These are phyloP conservation scores for Zoroaster sp. DNA, from an alignment of 53 echinoderm and acorn worm genomes.

Conservation along the genomic window DNA sequence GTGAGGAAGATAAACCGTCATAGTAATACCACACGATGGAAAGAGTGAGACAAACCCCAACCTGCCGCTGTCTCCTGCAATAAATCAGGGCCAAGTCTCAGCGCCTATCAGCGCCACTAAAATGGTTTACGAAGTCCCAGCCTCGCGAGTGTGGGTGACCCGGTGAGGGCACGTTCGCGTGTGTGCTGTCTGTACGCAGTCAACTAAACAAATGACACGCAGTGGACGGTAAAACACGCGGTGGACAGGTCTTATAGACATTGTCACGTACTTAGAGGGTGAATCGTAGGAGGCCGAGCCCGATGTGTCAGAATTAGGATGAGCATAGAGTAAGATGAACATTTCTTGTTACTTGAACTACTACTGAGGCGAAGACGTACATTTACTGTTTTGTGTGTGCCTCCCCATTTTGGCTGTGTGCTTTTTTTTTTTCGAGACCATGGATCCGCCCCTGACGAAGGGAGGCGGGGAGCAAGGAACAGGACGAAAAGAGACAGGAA, in stretches of 20 bases:
- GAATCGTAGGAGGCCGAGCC: background rate
- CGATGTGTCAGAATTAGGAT: no score
- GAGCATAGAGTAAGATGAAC: no score
- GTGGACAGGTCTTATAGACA: background rate
- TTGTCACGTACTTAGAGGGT: background rate
- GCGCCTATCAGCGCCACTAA: background rate
- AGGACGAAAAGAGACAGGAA: no score
- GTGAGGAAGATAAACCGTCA: background rate
- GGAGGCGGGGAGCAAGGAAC: no score
- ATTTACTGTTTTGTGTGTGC: no score
- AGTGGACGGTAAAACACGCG: background rate
- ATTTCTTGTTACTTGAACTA: no score
- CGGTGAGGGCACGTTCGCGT: constrained; percentile 24
- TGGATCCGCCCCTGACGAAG: no score
- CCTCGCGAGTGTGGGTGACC: constrained; percentile 9
- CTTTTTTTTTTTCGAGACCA: no score
- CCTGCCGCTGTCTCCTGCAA: background rate
- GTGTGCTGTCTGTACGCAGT: background rate
- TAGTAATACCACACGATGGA: background rate
- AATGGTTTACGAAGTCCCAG: background rate
- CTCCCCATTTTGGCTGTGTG: no score
- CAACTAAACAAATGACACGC: background rate
- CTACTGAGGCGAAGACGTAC: no score
- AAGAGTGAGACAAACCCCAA: background rate
- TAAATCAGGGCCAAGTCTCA: background rate